A percentile compares a stretch with the other conserved stretches of the same genome.
Evolutionary conservation across 2,888 invertebrate genomes (phyloP).

Genomic region (Girardia tigrina): DNA sequence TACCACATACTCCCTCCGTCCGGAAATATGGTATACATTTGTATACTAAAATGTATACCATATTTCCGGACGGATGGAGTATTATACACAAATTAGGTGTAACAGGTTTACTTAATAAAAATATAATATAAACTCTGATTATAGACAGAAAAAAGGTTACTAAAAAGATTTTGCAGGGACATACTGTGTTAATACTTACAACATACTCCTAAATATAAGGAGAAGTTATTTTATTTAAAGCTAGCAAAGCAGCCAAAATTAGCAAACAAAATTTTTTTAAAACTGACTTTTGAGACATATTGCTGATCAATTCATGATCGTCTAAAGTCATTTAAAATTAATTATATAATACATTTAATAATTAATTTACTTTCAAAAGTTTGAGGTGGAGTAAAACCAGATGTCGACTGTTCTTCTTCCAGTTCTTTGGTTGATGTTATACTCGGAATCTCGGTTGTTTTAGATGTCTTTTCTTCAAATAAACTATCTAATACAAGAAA

Average conservation of each 20-base stretch:
- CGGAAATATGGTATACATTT: too few species aligned
- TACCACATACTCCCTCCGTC: too few species aligned
- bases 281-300: background rate
- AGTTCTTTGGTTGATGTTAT: background rate
- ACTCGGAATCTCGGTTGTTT: background rate
- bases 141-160: too few species aligned
- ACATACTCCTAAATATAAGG: too few species aligned
- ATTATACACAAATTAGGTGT: too few species aligned
- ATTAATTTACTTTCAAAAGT: background rate
- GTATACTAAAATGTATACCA: too few species aligned
- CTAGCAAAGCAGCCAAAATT: background rate
- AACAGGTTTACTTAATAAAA: too few species aligned
- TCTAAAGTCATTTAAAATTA: background rate
- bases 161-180: too few species aligned
- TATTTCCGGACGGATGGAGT: too few species aligned
- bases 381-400: background rate
- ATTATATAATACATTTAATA: background rate
- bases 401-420: background rate
- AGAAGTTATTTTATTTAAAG: too few species aligned
- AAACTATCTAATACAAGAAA: background rate
- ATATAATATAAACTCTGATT: too few species aligned
- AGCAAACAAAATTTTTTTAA: background rate
- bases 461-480: background rate
- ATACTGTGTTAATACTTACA: too few species aligned
- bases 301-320: background rate